Base-by-base conservation (phyloP, 1,140 invertebrate genomes). In the Cydia amplana region DNA sequence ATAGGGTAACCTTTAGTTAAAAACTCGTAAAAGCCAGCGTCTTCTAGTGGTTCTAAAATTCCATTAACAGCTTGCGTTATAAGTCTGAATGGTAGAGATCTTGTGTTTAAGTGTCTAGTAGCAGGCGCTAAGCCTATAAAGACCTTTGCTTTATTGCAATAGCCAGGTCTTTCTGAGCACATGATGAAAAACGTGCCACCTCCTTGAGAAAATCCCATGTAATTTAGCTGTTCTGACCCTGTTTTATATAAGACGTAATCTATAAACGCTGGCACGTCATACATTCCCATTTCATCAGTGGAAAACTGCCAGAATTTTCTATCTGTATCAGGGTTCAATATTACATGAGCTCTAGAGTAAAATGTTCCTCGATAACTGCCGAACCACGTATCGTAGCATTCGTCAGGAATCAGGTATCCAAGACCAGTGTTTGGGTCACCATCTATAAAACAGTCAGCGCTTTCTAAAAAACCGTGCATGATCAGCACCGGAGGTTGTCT, bases 311-410 rank as follows among this genome's bases (percentile, higher is more conserved):
- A 92, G 78, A 89, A 94, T 77, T 94, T 83, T 25, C 89, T 4
- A 28, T 94, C 83, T 64, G 94, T 89, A 91, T 95, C 95, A n/a
- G 94, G 85, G 46, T 91, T 89, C 2, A 95, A 78, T 20, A 72
- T 83, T 7, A 82, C 84, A 82, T 95, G 95, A 63, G 89, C 85
- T 73, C 88, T 90, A 0, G 94, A 95, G 80, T 95, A 95, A 40
- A 90, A 92, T 77, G 95, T 96, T 4, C 95, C 95, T 60, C 95
- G 87, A 18, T 90, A 90, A 82, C 96, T 96, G 3, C 94, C 92
- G 77, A 96, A 80, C 95, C 95, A 96, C 2, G 96, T 95, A 79
- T 96, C 95, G 78, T 94, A 96, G 12, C 94, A 95, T 73, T 85
- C 79, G 80, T 95, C 94, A 2, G 94, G 93, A n/a, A 96, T 80